Conservation (phyloP, 2,888 invertebrate genomes). For the Nipponacmea schrenckii region DNA sequence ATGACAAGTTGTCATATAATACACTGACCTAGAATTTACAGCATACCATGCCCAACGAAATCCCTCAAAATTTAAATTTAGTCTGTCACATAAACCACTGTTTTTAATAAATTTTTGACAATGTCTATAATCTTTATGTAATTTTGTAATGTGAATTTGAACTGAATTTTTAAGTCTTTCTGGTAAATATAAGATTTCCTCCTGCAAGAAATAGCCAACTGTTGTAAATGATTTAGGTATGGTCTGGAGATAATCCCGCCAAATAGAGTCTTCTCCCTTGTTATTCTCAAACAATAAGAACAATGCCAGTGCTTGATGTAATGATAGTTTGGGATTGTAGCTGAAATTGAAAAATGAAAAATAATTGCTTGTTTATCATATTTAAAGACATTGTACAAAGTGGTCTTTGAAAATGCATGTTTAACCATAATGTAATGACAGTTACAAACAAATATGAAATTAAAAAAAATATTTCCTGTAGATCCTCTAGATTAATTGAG, state of each 20-base stretch:
- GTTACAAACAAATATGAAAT: too few relatives aligned
- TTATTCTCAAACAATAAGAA: constrained; percentile 80
- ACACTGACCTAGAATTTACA: constrained; percentile 87
- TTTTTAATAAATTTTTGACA: constrained; percentile 28
- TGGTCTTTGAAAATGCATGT: too few relatives aligned
- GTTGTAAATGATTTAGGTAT: constrained; percentile 69
- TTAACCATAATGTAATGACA: too few relatives aligned
- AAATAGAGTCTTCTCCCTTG: constrained; percentile 63
- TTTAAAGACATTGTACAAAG: neutral
- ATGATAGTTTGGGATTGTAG: constrained; percentile 65
- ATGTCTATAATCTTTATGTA: constrained; percentile 28
- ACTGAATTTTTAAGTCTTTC: neutral
- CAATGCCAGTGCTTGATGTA: constrained; percentile 78
- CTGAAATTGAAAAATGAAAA: constrained; percentile 27
- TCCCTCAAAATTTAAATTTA: constrained; percentile 67
- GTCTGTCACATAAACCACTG: constrained; percentile 10
- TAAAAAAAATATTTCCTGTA: too few relatives aligned
- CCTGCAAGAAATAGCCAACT: constrained; percentile 48
- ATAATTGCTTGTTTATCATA: too few relatives aligned
- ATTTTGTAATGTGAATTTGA: constrained; percentile 9
- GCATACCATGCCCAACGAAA: constrained; percentile 86
- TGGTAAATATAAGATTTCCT: neutral
- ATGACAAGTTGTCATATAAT: constrained; percentile 73
- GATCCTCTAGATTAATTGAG: too few relatives aligned
- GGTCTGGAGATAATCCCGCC: constrained; percentile 58